A percentile compares a stretch with the other conserved stretches of the same genome.
These are phyloP conservation scores for Aphelenchoides avenae DNA, from an alignment of 1,140 invertebrate genomes.

Conservation along the genomic window DNA sequence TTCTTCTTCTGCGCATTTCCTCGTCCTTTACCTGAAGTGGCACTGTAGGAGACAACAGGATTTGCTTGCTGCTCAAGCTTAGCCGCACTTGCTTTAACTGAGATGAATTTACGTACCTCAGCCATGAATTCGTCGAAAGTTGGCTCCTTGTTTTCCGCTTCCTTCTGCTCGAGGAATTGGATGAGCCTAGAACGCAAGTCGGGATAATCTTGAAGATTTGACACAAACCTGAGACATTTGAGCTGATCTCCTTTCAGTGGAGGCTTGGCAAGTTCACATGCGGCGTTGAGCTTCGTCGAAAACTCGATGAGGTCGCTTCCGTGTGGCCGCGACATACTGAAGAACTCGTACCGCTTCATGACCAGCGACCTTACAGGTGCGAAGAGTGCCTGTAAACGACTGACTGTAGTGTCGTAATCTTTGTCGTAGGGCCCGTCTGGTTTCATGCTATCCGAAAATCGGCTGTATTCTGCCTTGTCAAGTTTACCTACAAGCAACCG, in stretches of 20 bases:
- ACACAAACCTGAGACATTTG: slow-evolving; percentile 5
- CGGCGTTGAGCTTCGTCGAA: slow-evolving; percentile 2
- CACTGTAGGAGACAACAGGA: background rate
- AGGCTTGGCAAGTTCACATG: slow-evolving; percentile 8
- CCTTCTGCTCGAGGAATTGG: background rate
- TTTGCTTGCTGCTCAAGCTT: slow-evolving; percentile 1
- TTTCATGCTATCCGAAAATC: background rate
- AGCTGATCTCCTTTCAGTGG: background rate
- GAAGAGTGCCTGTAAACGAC: slow-evolving; percentile 3
- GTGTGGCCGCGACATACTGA: background rate
- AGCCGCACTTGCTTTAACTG: background rate
- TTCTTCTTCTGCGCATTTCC: too few species aligned
- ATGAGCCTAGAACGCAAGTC: slow-evolving; percentile 4
- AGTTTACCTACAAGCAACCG: too few species aligned
- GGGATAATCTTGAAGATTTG: slow-evolving; percentile 1
- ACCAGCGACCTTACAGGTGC: background rate
- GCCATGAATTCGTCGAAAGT: slow-evolving; percentile 10
- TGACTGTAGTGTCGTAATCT: background rate
- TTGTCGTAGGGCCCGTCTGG: background rate
- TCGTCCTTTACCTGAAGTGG: too few species aligned
- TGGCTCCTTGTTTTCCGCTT: background rate
- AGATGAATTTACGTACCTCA: background rate
- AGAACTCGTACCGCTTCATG: slow-evolving; percentile 6
- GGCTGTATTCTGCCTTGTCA: too few species aligned
- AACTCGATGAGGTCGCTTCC: background rate